Conservation (phyloP, 2,113 vertebrate genomes). For the Sapayoa aenigma region DNA sequence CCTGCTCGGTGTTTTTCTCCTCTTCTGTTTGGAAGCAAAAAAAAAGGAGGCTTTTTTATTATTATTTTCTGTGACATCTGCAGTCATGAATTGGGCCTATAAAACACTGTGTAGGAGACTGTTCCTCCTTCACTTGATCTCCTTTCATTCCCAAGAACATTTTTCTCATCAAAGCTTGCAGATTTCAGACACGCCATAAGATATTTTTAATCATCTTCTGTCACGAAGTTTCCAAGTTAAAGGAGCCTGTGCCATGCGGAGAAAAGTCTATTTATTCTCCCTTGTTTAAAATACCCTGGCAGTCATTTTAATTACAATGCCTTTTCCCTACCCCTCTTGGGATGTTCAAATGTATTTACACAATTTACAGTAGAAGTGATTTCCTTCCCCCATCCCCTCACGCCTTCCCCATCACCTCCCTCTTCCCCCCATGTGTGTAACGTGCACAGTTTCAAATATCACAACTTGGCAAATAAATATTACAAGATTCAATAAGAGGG, state of each 20-base stretch:
- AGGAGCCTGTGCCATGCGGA: constrained; percentile 43
- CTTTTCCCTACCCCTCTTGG: constrained; percentile 13
- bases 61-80: constrained; percentile 37
- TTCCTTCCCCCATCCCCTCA: constrained; percentile 4
- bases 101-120: constrained; percentile 54
- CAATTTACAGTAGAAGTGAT: constrained; percentile 23
- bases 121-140: constrained; percentile 60
- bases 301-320: constrained; percentile 48
- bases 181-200: constrained; percentile 55
- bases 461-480: constrained; percentile 59
- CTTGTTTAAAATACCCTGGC: constrained; percentile 57
- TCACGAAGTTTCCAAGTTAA: constrained; percentile 61
- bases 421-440: not conserved
- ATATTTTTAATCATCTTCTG: constrained; percentile 71
- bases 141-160: constrained; percentile 54
- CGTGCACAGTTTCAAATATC: not conserved
- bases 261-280: constrained; percentile 58
- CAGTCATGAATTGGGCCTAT: constrained; percentile 42
- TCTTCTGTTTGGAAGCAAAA: not conserved
- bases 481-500: constrained; percentile 50
- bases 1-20: not conserved
- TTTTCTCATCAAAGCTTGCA: constrained; percentile 60
- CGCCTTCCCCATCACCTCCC: constrained; percentile 18
- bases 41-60: not conserved
- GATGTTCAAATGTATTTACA: constrained; percentile 27